phyloP scores from a whole-genome alignment of 2,113 vertebrate genomes.

The Oryzias woworae region DNA sequence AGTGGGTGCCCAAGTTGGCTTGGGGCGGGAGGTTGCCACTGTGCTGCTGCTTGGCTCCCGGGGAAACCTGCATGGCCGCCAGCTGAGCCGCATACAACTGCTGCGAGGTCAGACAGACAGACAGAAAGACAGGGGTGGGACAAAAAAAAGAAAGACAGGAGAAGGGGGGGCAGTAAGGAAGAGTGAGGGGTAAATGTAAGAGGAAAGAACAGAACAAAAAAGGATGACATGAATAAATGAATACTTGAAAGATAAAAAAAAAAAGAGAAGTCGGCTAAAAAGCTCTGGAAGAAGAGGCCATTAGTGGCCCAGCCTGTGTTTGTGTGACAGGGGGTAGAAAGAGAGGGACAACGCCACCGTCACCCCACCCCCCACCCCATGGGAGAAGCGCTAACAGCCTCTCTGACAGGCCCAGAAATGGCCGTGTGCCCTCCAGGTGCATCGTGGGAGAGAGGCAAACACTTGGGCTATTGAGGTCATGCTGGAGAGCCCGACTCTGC shows the following conservation, averaged over 20 bases:
- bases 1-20: slow-evolving; percentile 88
- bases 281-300: slow-evolving; percentile 73
- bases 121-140: slow-evolving; percentile 13
- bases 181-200: not conserved
- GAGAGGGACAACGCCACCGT: slow-evolving; percentile 66
- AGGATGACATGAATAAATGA: slow-evolving; percentile 74
- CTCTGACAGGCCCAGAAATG: slow-evolving; percentile 73
- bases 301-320: slow-evolving; percentile 71
- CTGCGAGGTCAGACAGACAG: slow-evolving; percentile 71
- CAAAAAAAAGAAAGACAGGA: not conserved
- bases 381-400: slow-evolving; percentile 74
- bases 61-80: slow-evolving; percentile 98
- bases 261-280: slow-evolving; percentile 73
- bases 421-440: slow-evolving; percentile 72
- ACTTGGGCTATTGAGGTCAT: slow-evolving; percentile 69
- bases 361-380: slow-evolving; percentile 69
- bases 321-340: slow-evolving; percentile 64
- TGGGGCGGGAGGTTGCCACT: slow-evolving; percentile 85
- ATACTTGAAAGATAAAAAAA: slow-evolving; percentile 65
- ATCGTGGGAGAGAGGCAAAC: slow-evolving; percentile 73
- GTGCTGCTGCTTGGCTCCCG: slow-evolving; percentile 92
- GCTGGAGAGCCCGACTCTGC: slow-evolving; percentile 42
- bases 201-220: slow-evolving; percentile 39
- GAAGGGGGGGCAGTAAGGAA: not conserved
- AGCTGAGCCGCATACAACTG: slow-evolving; percentile 98